Base-by-base conservation (phyloP, 2,113 vertebrate species). In the Phalacrocorax brasilianus region DNA sequence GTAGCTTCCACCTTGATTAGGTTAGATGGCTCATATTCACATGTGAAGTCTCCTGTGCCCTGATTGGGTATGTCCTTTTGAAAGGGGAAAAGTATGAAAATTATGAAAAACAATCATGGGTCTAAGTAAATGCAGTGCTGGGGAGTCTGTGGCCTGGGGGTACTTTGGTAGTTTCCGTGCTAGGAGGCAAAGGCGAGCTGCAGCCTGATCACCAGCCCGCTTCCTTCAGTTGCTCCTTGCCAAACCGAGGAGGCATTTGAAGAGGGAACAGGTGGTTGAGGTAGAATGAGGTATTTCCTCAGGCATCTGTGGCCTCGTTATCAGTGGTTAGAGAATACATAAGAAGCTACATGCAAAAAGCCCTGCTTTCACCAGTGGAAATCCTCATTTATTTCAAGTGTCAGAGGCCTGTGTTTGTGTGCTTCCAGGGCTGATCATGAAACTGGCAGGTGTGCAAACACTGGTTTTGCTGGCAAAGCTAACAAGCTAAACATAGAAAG, bases 11-110 rank as follows among this genome's bases (percentile, higher is more conserved):
- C 17, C 42, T 89, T 45, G 9, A 50, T 6, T 75, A 76, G 33
- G 33, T 90, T 55, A 79, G 42, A 30, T 86, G 80, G 50, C 72
- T 95, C 47, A 30, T 87, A 56, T 74, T 89, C 89, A 94, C 82
- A 58, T 6, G 13, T 73, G 85, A 95, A 70, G 47, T 94, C 71
- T 97, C 94, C 94, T 95, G 59, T 95, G 71, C 56, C 44, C 63
- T 65, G 76, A 82, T 4, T 68, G 20, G 61, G 7, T 55, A 53
- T 32, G 16, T 75, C 96, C 96, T 98, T 97, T 45, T n/a, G 59
- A 92, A 84, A 94, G 24, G 49, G 66, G 45, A 91, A 89, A 96
- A 66, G 56, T 33, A 81, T 90, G 35, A 68, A 74, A 91, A 77
- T 78, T 27, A 85, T 82, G 45, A 83, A 82, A 93, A 91, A 35